A percentile compares a stretch with the other conserved stretches of the same genome.
phyloP scores from a whole-genome alignment of 1,140 invertebrate species.

The Cherax destructor region DNA sequence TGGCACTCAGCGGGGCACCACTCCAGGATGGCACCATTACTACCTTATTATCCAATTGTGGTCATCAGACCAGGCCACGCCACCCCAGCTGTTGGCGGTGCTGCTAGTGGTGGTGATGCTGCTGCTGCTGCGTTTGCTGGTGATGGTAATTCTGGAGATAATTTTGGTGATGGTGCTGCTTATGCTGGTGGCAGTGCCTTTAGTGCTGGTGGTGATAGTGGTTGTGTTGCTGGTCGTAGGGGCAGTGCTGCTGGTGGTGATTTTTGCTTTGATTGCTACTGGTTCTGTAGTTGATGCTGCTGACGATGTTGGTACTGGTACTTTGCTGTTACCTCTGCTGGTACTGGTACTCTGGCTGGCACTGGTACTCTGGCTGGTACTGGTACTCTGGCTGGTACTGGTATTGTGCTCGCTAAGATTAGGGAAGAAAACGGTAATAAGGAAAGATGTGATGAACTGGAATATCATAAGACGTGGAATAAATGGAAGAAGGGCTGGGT shows the following conservation, averaged over 20 bases:
- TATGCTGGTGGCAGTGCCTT: neutral
- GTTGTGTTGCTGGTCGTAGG: neutral
- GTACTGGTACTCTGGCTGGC: neutral
- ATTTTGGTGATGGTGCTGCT: neutral
- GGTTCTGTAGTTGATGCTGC: neutral
- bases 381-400: neutral
- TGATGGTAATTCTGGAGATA: neutral
- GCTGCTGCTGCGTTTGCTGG: neutral
- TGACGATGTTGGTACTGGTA: neutral
- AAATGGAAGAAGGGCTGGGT: neutral
- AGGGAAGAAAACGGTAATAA: neutral
- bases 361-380: neutral
- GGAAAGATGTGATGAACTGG: too few species aligned
- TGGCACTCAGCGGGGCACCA: slow-evolving; percentile 13
- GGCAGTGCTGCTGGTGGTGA: neutral
- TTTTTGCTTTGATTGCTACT: neutral
- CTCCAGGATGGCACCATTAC: slow-evolving; percentile 55
- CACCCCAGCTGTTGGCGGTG: neutral
- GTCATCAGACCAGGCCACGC: slow-evolving; percentile 9
- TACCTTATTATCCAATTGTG: slow-evolving; percentile 60
- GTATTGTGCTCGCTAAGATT: too few species aligned
- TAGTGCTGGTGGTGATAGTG: neutral
- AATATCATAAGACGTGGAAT: neutral
- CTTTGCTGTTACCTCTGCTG: neutral
- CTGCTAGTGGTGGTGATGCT: neutral